Percentiles rank a stretch among this genome's conserved stretches.
Conservation (phyloP, 2,113 vertebrate species). For the Falcunculus frontatus region DNA sequence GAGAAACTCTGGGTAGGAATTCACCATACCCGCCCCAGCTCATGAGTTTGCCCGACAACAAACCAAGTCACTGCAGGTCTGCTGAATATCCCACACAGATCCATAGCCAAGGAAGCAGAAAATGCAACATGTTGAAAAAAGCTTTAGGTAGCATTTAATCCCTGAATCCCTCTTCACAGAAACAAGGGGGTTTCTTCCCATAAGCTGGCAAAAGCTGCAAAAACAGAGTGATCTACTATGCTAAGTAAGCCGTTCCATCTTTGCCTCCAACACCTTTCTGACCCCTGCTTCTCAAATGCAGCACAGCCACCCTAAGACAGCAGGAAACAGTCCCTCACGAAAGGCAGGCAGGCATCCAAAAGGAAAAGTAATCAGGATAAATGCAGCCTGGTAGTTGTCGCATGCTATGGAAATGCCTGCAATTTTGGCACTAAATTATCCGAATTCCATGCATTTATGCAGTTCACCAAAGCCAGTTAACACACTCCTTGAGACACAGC, state of each 20-base stretch:
- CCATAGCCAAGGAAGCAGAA: rapidly evolving
- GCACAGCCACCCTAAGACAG: neutral
- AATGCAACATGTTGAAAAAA: neutral
- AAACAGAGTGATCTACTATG: neutral
- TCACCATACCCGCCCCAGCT: rapidly evolving
- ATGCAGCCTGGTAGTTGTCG: rapidly evolving
- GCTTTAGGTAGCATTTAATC: neutral
- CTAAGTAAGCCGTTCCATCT: neutral
- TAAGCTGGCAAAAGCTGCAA: neutral
- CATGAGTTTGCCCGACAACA: rapidly evolving
- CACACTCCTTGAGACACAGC: neutral
- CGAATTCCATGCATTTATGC: neutral
- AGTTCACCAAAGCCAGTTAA: neutral
- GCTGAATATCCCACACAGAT: neutral
- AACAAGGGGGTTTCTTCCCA: neutral
- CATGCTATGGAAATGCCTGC: neutral
- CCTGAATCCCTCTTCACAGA: neutral
- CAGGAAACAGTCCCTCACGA: rapidly evolving
- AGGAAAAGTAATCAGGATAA: neutral
- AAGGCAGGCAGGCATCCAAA: neutral
- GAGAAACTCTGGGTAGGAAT: neutral
- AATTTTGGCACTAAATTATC: neutral
- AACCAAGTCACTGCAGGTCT: neutral
- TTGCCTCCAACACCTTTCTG: neutral
- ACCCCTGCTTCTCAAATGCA: neutral